Base-by-base conservation (phyloP, 2,797 vertebrate species). In the Eupleurogrammus muticus region DNA sequence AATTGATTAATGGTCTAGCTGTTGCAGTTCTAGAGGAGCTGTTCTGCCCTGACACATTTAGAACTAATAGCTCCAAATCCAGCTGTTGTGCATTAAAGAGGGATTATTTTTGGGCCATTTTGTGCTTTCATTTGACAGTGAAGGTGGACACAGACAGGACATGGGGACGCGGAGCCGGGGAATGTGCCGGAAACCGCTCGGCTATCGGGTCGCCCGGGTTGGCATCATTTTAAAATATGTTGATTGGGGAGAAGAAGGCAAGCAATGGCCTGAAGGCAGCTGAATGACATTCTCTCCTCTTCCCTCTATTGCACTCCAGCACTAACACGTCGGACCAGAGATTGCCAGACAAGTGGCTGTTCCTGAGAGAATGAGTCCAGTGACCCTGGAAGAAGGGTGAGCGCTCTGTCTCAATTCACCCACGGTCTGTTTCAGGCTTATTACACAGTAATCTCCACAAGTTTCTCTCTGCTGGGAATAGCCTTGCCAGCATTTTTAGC, bases 401-500 rank as follows among this genome's bases (percentile, higher is more conserved):
- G 71, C 82, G 80, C 90, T 92, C 87, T 56, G 83, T 90, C 91
- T 86, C 86, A 89, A 82, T 92, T 90, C 86, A 86, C 77, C 87
- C 79, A 40, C 28, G n/a, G 72, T 77, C 85, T 36, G 66, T 90
- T 90, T 82, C 81, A 87, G 79, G 79, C 82, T 84, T 89, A 90
- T 89, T 88, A 86, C 84, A 81, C 87, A 79, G 88, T 90, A 92
- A 91, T 92, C 89, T 91, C 77, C 70, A 81, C 53, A 88, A 89
- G 80, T 86, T 84, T 79, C 79, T 72, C 68, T 75, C 87, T 66
- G 68, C 70, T 76, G 88, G 87, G 89, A 90, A 88, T 66, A 84
- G 86, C 87, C 81, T 83, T 13, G 75, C 87, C 85, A 86, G 87
- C 87, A 70, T 74, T 88, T 86, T 84, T 65, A 79, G 80, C 73